Evolutionary conservation across 2,113 vertebrate species (phyloP), one percentile per base, ranked within the genome.

Genomic region (Istiophorus platypterus): DNA sequence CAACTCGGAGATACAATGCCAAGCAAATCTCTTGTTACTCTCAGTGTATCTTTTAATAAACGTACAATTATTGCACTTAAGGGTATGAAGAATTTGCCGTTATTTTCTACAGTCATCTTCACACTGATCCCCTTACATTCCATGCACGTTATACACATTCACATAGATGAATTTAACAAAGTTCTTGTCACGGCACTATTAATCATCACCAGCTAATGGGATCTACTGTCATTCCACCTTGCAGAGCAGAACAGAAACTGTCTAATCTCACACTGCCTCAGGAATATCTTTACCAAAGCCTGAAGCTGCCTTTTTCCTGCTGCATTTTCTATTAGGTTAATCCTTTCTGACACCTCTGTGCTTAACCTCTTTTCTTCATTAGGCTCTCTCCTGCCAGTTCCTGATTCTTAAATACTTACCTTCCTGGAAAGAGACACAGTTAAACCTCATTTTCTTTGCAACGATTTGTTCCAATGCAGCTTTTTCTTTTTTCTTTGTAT

Each of bases 181-280:
- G 81, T 87, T 88, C 87, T 80, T 77, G 78, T 90, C 86, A 86
- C 51, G 58, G 61, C n/a, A 26, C 47, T 72, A 91, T 84, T 88
- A 89, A 88, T 90, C 85, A 88, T 89, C 73, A 22, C 17, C 63
- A 80, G 24, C 71, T 91, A 88, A 93, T 90, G 73, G 89, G 88
- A 93, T 91, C 76, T 86, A 29, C 87, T 87, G 88, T 89, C 88
- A 90, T 92, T 86, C 88, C 73, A 89, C 84, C 82, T 91, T 15
- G 72, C 82, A 74, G 76, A 77, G 81, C 87, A 85, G 90, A 92
- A 84, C 81, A 77, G 85, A 92, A 91, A 85, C 26, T 37, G 74
- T 85, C 87, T 89, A 88, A 91, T 91, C 87, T 84, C 77, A 71
- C 39, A 52, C 74, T 42, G 82, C 77, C 81, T 83, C 72, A 72